Conservation (phyloP, 2,888 invertebrate genomes). For the Limenitis camilla region DNA sequence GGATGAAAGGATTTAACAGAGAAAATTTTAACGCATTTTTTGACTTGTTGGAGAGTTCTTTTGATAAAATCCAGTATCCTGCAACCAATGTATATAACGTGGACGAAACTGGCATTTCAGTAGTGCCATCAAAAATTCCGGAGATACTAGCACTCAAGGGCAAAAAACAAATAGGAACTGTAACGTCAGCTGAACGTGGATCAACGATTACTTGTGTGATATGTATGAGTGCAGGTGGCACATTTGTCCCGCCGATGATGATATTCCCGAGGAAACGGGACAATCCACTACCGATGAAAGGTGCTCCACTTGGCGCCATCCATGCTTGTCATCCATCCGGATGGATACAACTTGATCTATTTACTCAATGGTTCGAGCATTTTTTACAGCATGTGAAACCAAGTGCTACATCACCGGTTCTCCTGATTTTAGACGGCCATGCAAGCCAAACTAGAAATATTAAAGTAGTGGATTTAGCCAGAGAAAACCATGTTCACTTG, state of each 20-base stretch:
- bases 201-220: slow-evolving; percentile 22
- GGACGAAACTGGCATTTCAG: slow-evolving; percentile 35
- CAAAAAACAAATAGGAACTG: slow-evolving; percentile 32
- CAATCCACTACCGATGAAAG: slow-evolving; percentile 11
- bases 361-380: slow-evolving; percentile 37
- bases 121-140: slow-evolving; percentile 30
- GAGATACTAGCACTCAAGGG: slow-evolving; percentile 31
- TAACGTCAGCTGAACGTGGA: slow-evolving; percentile 35
- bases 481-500: slow-evolving; percentile 20
- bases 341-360: slow-evolving; percentile 19
- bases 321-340: slow-evolving; percentile 19
- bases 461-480: slow-evolving; percentile 11
- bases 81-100: slow-evolving; percentile 30
- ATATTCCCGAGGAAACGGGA: slow-evolving; percentile 19
- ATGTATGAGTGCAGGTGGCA: slow-evolving; percentile 19
- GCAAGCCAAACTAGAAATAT: slow-evolving; percentile 13
- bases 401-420: slow-evolving; percentile 11
- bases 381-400: slow-evolving; percentile 32
- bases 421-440: slow-evolving; percentile 14
- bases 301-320: slow-evolving; percentile 17
- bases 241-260: slow-evolving; percentile 18
- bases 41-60: slow-evolving; percentile 7
- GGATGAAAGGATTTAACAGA: slow-evolving; percentile 4
- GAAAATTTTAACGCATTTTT: slow-evolving; percentile 4
- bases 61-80: slow-evolving; percentile 3